Evolutionary conservation across 2,113 vertebrate genomes (phyloP).

Genomic region (Amphilophus citrinellus): DNA sequence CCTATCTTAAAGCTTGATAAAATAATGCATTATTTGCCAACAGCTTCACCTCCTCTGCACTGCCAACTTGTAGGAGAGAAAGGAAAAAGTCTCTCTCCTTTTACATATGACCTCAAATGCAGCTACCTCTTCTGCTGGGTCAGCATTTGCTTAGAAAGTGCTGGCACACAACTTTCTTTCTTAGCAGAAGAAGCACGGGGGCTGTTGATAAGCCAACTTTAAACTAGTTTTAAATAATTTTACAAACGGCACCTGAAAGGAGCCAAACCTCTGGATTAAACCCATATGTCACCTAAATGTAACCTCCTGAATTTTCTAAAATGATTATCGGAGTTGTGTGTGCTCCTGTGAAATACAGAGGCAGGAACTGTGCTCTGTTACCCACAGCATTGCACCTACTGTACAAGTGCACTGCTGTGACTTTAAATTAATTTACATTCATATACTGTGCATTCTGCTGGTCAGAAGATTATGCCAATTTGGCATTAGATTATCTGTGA

Average conservation of each 20-base stretch:
- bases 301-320: conserved; percentile 48
- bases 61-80: conserved; percentile 50
- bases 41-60: neutral
- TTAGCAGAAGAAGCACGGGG: conserved; percentile 50
- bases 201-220: conserved; percentile 71
- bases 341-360: neutral
- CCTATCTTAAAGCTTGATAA: conserved; percentile 29
- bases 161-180: conserved; percentile 63
- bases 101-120: conserved; percentile 67
- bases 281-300: conserved; percentile 57
- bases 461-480: conserved; percentile 9
- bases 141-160: conserved; percentile 70
- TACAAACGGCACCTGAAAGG: conserved; percentile 54
- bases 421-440: conserved; percentile 2
- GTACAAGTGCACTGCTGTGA: neutral
- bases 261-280: conserved; percentile 56
- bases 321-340: conserved; percentile 15
- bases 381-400: neutral
- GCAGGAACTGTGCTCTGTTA: neutral
- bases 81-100: conserved; percentile 46
- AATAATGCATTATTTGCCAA: conserved; percentile 46
- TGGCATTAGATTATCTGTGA: neutral
- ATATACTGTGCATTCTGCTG: neutral
- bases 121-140: conserved; percentile 58
- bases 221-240: conserved; percentile 69